Conservation (phyloP, 1,140 invertebrate genomes). For the Cepaea nemoralis region DNA sequence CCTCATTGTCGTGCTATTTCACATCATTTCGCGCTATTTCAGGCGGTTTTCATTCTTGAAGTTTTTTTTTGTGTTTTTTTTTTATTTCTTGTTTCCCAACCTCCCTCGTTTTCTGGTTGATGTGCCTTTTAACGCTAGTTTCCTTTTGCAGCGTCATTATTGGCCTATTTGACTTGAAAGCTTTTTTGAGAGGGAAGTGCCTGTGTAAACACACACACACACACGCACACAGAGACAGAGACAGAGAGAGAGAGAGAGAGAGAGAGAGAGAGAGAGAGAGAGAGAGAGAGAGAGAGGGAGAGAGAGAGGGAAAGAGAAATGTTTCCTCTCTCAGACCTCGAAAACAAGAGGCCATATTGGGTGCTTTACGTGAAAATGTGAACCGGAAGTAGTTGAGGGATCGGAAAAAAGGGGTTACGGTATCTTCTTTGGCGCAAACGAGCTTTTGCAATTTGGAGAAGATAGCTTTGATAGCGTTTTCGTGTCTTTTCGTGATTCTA, state of each 20-base stretch:
- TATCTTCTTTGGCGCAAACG: neutral
- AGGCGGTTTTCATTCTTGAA: too few relatives aligned
- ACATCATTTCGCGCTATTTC: too few relatives aligned
- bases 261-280: slow-evolving; percentile 20
- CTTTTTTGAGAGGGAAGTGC: too few relatives aligned
- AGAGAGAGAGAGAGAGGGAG: neutral
- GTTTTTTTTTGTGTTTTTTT: too few relatives aligned
- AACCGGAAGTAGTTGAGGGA: slow-evolving; percentile 12
- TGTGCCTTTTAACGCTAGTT: too few relatives aligned
- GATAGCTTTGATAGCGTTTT: slow-evolving; percentile 33
- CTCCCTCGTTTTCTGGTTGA: too few relatives aligned
- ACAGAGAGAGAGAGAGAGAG: neutral
- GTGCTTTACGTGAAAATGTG: neutral
- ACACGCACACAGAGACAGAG: neutral
- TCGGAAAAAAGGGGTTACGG: slow-evolving; percentile 11
- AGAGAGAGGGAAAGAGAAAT: neutral
- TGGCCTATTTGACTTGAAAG: too few relatives aligned
- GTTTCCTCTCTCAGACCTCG: too few relatives aligned
- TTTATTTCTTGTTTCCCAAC: too few relatives aligned
- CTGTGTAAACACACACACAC: neutral
- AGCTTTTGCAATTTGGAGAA: neutral
- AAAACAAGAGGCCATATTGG: slow-evolving; percentile 18
- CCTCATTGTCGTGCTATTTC: too few relatives aligned
- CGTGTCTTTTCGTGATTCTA: neutral
- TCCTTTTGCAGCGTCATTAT: too few relatives aligned